Evolutionary conservation across 2,797 vertebrate genomes (phyloP).

Genomic region (Pantherophis vulpinus): DNA sequence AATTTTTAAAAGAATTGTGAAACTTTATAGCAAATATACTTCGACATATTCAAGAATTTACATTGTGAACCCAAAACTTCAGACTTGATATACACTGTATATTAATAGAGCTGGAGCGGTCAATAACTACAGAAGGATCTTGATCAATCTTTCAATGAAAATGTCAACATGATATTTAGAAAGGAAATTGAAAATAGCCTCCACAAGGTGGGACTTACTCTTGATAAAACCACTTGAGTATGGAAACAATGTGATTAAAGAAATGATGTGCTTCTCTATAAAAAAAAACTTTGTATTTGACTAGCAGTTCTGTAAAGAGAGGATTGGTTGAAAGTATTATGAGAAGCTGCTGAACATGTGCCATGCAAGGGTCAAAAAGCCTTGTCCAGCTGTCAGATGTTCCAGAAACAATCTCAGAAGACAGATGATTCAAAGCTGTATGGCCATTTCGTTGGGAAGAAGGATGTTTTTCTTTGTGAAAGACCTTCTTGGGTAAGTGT

Average conservation of each 20-base stretch:
- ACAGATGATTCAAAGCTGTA: background rate
- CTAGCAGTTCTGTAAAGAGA: background rate
- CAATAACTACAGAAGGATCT: background rate
- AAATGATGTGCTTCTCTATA: background rate
- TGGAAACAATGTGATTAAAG: background rate
- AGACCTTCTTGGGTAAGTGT: background rate
- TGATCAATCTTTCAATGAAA: background rate
- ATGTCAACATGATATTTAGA: background rate
- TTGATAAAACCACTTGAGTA: background rate
- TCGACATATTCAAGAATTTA: background rate
- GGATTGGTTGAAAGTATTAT: background rate
- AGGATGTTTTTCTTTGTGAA: background rate
- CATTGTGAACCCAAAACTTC: background rate
- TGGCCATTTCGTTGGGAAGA: background rate
- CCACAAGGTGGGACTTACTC: background rate
- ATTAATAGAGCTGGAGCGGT: background rate
- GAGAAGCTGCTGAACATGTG: background rate
- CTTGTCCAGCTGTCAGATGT: background rate
- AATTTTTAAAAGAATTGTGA: background rate
- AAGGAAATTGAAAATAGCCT: background rate
- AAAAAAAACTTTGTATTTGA: background rate
- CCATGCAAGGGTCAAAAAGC: background rate
- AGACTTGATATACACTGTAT: background rate
- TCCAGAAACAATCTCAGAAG: background rate
- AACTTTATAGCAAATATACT: background rate